These are phyloP conservation scores for Tokudaia muenninki DNA, from an alignment of 2,797 vertebrate species.

Conservation along the genomic window DNA sequence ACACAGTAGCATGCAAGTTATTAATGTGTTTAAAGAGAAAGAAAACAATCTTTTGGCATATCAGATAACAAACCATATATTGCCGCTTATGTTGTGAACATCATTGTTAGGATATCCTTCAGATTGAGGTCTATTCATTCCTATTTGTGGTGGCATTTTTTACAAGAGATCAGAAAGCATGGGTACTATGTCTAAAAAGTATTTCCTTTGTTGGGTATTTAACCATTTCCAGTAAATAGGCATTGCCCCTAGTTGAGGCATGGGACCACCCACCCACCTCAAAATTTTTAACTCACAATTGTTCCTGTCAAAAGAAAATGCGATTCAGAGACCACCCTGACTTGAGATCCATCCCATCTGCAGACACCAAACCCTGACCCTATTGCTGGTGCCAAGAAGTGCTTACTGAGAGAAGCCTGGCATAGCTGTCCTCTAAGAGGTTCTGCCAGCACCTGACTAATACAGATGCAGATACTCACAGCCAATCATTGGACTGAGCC, in stretches of 20 bases:
- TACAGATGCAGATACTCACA: not conserved
- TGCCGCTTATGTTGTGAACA: not conserved
- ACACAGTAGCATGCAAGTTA: not conserved
- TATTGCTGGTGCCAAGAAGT: not conserved
- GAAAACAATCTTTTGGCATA: not conserved
- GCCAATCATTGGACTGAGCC: not conserved
- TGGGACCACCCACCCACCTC: not conserved
- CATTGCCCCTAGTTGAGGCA: not conserved
- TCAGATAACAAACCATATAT: constrained; percentile 27
- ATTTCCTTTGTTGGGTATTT: not conserved
- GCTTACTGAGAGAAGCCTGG: not conserved
- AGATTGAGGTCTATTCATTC: not conserved
- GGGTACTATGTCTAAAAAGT: constrained; percentile 7
- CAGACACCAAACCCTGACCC: not conserved
- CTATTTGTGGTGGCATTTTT: constrained; percentile 19
- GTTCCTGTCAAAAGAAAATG: not conserved
- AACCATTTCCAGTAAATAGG: not conserved
- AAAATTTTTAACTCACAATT: not conserved
- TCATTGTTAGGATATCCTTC: not conserved
- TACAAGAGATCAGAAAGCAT: constrained; percentile 1
- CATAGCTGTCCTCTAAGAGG: not conserved
- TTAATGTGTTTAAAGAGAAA: constrained; percentile 37
- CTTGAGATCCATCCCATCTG: not conserved
- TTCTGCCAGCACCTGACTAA: not conserved
- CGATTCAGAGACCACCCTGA: not conserved